Base-by-base conservation (phyloP, 1,140 invertebrate species). In the Calosoma granatense region DNA sequence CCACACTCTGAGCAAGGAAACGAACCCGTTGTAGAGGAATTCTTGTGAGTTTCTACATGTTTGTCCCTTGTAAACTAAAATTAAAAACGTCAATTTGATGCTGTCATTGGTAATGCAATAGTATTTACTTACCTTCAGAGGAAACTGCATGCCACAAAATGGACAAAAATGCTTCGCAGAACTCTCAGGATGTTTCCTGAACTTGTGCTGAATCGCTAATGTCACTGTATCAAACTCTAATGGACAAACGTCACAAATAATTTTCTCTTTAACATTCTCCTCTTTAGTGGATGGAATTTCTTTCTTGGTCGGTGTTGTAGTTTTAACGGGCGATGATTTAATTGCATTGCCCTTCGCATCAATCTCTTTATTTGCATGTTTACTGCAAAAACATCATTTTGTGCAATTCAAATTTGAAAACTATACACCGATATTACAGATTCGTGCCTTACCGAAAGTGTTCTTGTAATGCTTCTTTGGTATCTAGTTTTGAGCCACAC, bases 121-220 rank as follows among this genome's bases (percentile, higher is more conserved):
- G 55, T 41, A 36, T 36, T 6, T 36, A 36, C 26, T 30, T 69
- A 83, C 82, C 75, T 83, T 83, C 61, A 86, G 69, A 22, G 83
- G 81, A 69, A 85, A 86, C 54, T 83, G 80, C 74, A 80, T 83
- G 2, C 83, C 83, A 69, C 83, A 86, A 70, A 78, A 79, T 9
- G 76, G 72, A 56, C 83, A 86, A 66, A 81, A 84, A 68, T 82
- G 77, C 66, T 84, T 84, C 1, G 76, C 69, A 20, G 76, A 75
- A 57, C 77, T 77, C 56, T 82, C 76, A 12, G 81, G 80, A 68
- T 86, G 83, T 47, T 80, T 72, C 65, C 79, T 81, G 64, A 82
- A 84, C 66, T 83, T 82, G 68, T 86, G 83, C 58, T 81, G 78
- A 58, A 86, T 84, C 1, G 83, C 82, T 57, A 77, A 74, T 0